Evolutionary conservation across 2,888 invertebrate species (phyloP).

Genomic region (Drosophila cognata): DNA sequence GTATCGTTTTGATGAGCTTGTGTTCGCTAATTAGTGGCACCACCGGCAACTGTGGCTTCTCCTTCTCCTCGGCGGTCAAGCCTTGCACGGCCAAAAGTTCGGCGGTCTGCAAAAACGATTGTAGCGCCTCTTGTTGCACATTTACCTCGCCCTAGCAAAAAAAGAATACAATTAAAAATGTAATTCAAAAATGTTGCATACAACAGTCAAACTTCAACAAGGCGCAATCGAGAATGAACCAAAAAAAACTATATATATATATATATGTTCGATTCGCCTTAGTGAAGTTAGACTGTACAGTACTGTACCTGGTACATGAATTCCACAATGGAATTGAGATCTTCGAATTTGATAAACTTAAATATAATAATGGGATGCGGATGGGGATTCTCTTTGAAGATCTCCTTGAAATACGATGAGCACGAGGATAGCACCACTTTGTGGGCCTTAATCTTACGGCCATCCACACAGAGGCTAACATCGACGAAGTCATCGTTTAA

Average conservation of each 20-base stretch:
- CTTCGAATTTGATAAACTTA: conserved; percentile 91
- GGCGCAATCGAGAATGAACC: background rate
- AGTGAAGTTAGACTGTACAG: background rate
- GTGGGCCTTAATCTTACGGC: conserved; percentile 92
- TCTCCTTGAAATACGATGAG: conserved; percentile 91
- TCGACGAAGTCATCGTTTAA: conserved; percentile 91
- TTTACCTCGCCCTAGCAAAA: conserved; percentile 89
- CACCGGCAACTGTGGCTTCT: conserved; percentile 82
- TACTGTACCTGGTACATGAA: conserved; percentile 89
- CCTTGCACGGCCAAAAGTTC: conserved; percentile 92
- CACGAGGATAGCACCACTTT: conserved; percentile 94
- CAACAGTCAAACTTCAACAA: background rate
- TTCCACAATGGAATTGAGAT: conserved; percentile 91
- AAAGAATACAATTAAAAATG: background rate
- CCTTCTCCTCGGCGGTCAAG: conserved; percentile 87
- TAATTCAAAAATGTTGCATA: background rate
- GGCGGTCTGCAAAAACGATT: conserved; percentile 91
- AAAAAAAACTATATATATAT: background rate
- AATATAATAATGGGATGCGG: conserved; percentile 93
- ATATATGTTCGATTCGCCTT: background rate
- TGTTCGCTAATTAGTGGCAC: conserved; percentile 80
- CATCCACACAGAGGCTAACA: conserved; percentile 94
- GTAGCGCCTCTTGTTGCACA: conserved; percentile 91
- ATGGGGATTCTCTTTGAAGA: conserved; percentile 91
- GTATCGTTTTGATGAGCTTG: conserved; percentile 84